These are phyloP conservation scores for Acleris cristana DNA, from an alignment of 2,888 invertebrate genomes.

Conservation along the genomic window DNA sequence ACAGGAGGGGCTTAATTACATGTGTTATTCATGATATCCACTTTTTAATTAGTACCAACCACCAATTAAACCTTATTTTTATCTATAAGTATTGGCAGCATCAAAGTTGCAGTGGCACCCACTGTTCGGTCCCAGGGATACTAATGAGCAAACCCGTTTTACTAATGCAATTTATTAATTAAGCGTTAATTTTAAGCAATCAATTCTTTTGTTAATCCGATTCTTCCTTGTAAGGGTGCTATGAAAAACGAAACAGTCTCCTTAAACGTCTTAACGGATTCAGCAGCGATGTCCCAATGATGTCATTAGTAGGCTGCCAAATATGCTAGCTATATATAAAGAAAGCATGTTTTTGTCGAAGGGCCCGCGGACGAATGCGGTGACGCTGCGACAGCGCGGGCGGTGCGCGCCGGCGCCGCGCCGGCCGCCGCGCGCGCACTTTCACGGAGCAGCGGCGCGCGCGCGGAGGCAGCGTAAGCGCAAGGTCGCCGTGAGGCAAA, in stretches of 20 bases:
- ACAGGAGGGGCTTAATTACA: conserved; percentile 55
- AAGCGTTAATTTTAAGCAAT: conserved; percentile 9
- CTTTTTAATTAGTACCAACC: conserved; percentile 44
- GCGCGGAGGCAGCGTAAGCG: conserved; percentile 56
- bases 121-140: conserved; percentile 42
- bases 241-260: background rate
- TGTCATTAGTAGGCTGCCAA: background rate
- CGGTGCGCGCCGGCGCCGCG: conserved; percentile 7
- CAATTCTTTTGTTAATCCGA: conserved; percentile 7
- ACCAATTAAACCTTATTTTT: conserved; percentile 37
- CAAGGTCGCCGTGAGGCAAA: conserved; percentile 83
- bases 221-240: background rate
- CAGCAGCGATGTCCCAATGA: background rate
- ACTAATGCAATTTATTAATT: conserved; percentile 41
- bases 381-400: conserved; percentile 51
- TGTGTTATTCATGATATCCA: conserved; percentile 59
- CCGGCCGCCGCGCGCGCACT: conserved; percentile 61
- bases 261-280: background rate
- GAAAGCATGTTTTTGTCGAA: conserved; percentile 70
- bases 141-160: conserved; percentile 46
- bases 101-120: conserved; percentile 10
- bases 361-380: conserved; percentile 61
- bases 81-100: conserved; percentile 16
- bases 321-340: conserved; percentile 56
- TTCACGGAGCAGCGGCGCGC: conserved; percentile 62